These are phyloP conservation scores for Pardalotus punctatus DNA, from an alignment of 2,113 vertebrate genomes.

Conservation along the genomic window DNA sequence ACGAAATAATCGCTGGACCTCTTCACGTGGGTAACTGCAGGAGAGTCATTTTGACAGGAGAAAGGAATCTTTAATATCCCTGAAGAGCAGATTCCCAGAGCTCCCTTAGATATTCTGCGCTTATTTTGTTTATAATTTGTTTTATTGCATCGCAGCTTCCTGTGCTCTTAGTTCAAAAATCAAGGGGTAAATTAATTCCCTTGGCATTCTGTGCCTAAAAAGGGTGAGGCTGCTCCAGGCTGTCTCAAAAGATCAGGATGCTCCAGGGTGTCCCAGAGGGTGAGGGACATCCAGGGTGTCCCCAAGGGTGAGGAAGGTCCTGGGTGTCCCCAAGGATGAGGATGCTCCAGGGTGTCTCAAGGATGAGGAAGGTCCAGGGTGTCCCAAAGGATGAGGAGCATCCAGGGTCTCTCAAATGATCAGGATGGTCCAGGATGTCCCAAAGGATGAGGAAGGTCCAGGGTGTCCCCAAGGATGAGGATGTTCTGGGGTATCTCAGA, in stretches of 20 bases:
- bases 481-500: too few species aligned
- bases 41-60: background rate
- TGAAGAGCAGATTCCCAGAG: background rate
- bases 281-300: too few species aligned
- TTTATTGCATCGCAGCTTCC: background rate
- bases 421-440: background rate
- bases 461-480: too few species aligned
- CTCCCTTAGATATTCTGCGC: too few species aligned
- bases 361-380: background rate
- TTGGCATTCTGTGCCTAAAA: background rate
- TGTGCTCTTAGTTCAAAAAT: background rate
- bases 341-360: too few species aligned
- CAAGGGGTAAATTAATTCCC: background rate
- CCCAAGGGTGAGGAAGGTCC: background rate
- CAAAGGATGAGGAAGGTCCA: background rate
- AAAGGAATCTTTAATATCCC: background rate
- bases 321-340: background rate
- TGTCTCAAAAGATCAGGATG: too few species aligned
- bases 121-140: fast-evolving
- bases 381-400: background rate
- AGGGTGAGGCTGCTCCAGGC: too few species aligned
- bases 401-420: background rate
- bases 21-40: background rate
- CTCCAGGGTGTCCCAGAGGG: too few species aligned
- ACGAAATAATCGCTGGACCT: background rate